A percentile compares a stretch with the other conserved stretches of the same genome.
Evolutionary conservation across 2,113 vertebrate genomes (phyloP).

Genomic region (Zingel zingel): DNA sequence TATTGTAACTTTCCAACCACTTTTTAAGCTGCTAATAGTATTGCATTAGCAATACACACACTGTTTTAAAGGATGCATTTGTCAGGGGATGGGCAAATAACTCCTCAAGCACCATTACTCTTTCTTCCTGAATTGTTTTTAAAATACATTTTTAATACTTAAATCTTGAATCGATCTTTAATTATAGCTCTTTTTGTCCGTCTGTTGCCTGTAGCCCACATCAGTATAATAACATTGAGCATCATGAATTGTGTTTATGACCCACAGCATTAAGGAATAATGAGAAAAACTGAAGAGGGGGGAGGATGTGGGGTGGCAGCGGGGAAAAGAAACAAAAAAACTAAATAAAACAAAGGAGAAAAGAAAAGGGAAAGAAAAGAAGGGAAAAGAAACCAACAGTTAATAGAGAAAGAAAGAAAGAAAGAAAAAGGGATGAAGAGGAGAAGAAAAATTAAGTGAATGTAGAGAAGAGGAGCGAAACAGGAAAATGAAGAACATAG

Average conservation of each 20-base stretch:
- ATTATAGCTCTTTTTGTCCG: conserved; percentile 49
- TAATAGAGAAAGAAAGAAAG: neutral
- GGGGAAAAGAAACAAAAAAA: neutral
- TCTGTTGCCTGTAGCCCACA: conserved; percentile 15
- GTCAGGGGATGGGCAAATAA: neutral
- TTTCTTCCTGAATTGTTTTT: neutral
- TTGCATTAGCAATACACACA: neutral
- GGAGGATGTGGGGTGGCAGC: neutral
- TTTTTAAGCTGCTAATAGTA: neutral
- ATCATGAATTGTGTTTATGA: conserved; percentile 56
- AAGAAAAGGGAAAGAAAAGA: neutral
- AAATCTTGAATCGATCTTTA: conserved; percentile 59
- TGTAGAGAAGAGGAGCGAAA: neutral
- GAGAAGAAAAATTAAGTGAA: neutral
- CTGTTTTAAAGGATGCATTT: neutral
- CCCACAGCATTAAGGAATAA: conserved; percentile 27
- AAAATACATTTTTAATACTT: neutral
- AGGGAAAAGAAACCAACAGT: neutral
- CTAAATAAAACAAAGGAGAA: neutral
- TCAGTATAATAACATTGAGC: conserved; percentile 46
- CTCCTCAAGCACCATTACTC: neutral
- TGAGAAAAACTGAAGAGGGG: neutral
- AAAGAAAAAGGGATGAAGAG: conserved; percentile 7
- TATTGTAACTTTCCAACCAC: neutral
- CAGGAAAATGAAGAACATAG: conserved; percentile 39